Conservation (phyloP, 2,797 vertebrate species). For the Aplochiton taeniatus region DNA sequence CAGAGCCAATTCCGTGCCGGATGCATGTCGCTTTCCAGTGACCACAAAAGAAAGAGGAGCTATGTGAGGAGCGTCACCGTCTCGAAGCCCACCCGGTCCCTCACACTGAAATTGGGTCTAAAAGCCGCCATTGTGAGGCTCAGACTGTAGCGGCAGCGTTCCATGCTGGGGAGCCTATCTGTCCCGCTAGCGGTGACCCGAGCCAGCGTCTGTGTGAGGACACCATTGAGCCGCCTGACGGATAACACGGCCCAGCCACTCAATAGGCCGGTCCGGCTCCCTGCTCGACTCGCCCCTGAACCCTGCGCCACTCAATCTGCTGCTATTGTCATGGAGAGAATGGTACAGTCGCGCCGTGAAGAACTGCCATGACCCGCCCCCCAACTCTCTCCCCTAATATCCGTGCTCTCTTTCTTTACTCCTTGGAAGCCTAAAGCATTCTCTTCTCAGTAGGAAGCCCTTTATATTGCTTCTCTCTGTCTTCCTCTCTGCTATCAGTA, state of each 20-base stretch:
- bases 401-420: not conserved
- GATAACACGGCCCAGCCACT: conserved; percentile 55
- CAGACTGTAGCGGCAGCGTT: conserved; percentile 26
- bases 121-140: not conserved
- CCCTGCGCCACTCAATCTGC: conserved; percentile 73
- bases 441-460: conserved; percentile 13
- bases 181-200: conserved; percentile 45
- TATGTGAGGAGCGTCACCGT: no score
- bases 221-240: conserved; percentile 47
- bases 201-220: conserved; percentile 48
- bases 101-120: no score
- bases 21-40: no score
- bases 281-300: conserved; percentile 65
- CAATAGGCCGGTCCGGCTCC: conserved; percentile 62
- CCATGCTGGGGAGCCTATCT: conserved; percentile 44
- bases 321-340: conserved; percentile 64
- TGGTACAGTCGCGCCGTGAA: conserved; percentile 58
- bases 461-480: conserved; percentile 24
- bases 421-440: not conserved
- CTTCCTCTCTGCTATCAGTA: conserved; percentile 8
- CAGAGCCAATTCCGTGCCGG: no score
- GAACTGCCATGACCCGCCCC: conserved; percentile 25
- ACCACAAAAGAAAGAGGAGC: no score
- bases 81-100: no score
- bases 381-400: conserved; percentile 4